Percentiles rank a stretch among this genome's conserved stretches.
Conservation (phyloP, 2,888 invertebrate genomes). For the Xylota segnis region DNA sequence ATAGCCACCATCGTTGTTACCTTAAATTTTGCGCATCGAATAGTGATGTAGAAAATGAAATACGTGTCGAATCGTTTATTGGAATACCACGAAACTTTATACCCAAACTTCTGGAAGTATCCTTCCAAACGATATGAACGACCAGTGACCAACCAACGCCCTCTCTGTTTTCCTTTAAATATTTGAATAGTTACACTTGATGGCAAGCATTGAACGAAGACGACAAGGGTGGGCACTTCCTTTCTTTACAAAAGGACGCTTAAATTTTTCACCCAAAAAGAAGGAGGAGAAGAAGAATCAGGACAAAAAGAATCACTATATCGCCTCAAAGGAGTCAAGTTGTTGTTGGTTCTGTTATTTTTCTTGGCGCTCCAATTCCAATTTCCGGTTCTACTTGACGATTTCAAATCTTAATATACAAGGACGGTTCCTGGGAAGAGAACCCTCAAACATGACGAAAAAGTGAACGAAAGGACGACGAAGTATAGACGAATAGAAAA, state of each 20-base stretch:
- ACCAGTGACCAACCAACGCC: slow-evolving; percentile 46
- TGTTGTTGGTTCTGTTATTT: slow-evolving; percentile 44
- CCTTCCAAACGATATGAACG: neutral
- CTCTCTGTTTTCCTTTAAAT: slow-evolving; percentile 53
- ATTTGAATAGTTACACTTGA: slow-evolving; percentile 62
- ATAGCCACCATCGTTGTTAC: slow-evolving; percentile 20
- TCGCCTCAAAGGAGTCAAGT: slow-evolving; percentile 69
- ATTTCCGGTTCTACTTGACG: slow-evolving; percentile 73
- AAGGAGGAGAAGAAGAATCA: too few species aligned
- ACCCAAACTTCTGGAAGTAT: neutral
- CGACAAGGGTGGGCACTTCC: slow-evolving; percentile 41
- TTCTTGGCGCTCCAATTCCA: slow-evolving; percentile 58
- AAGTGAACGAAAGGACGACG: neutral
- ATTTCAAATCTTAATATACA: slow-evolving; percentile 70
- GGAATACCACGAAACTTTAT: slow-evolving; percentile 56
- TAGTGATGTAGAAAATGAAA: slow-evolving; percentile 62
- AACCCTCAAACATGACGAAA: neutral
- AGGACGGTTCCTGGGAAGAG: slow-evolving; percentile 28
- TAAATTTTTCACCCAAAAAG: slow-evolving; percentile 23
- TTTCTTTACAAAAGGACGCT: slow-evolving; percentile 4
- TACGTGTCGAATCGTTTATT: slow-evolving; percentile 73
- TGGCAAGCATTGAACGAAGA: slow-evolving; percentile 14
- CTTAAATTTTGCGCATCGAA: slow-evolving; percentile 48
- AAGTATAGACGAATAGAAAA: slow-evolving; percentile 24
- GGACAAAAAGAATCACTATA: slow-evolving; percentile 36